These are phyloP conservation scores for Platichthys flesus DNA, from an alignment of 2,113 vertebrate genomes.

Conservation along the genomic window DNA sequence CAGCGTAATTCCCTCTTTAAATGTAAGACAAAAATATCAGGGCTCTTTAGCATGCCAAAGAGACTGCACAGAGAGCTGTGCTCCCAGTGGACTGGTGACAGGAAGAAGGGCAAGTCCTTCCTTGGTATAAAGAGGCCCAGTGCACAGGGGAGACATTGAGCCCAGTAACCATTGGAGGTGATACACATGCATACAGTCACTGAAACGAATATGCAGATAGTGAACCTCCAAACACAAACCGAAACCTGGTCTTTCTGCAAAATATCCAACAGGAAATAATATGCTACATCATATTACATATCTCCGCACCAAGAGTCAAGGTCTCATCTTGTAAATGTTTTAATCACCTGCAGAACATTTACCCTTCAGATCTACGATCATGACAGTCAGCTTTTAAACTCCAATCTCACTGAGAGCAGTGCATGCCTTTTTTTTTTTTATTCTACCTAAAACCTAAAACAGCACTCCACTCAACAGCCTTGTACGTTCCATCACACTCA, in stretches of 20 bases:
- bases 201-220: constrained; percentile 12
- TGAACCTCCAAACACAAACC: constrained; percentile 14
- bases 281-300: constrained; percentile 55
- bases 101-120: constrained; percentile 64
- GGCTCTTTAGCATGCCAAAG: constrained; percentile 82
- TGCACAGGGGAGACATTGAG: constrained; percentile 51
- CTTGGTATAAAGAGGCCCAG: constrained; percentile 66
- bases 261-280: constrained; percentile 44
- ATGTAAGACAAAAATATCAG: constrained; percentile 80
- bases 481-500: constrained; percentile 60
- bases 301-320: constrained; percentile 62
- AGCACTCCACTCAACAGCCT: constrained; percentile 61
- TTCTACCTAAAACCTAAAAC: constrained; percentile 58
- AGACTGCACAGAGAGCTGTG: constrained; percentile 61
- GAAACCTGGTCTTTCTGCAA: constrained; percentile 12
- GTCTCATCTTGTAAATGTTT: constrained; percentile 62
- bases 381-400: constrained; percentile 55
- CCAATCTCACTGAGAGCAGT: constrained; percentile 69
- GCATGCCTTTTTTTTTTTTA: constrained; percentile 20
- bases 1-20: constrained; percentile 81
- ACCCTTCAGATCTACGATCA: constrained; percentile 43
- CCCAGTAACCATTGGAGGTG: constrained; percentile 26
- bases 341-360: constrained; percentile 62
- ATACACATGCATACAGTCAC: constrained; percentile 35
- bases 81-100: constrained; percentile 50